phyloP scores from a whole-genome alignment of 2,888 invertebrate genomes.

The Dioctria linearis region DNA sequence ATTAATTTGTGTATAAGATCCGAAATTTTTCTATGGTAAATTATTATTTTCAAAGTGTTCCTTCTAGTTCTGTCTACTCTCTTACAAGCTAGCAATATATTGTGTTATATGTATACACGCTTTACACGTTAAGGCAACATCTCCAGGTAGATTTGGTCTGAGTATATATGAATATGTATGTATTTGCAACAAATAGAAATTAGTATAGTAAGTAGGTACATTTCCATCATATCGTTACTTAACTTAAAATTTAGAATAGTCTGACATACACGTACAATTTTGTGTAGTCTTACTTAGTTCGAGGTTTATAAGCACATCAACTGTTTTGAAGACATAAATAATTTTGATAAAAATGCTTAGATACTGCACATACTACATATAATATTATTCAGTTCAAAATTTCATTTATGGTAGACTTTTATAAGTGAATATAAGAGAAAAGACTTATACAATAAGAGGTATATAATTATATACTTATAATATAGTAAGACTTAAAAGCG shows the following conservation, averaged over 20 bases:
- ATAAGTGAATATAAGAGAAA: background rate
- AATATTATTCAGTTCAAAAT: background rate
- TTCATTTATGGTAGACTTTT: background rate
- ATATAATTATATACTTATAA: background rate
- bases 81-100: background rate
- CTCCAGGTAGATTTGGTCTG: background rate
- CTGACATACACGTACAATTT: too few species aligned
- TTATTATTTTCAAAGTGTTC: background rate
- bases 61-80: background rate
- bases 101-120: background rate
- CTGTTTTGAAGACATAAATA: too few species aligned
- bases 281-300: too few species aligned
- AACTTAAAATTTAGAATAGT: too few species aligned
- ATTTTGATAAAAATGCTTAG: too few species aligned
- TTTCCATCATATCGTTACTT: too few species aligned
- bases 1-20: background rate
- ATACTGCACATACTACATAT: too few species aligned
- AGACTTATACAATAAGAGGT: slow-evolving; percentile 2
- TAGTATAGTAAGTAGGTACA: too few species aligned
- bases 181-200: too few species aligned
- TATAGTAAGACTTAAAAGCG: background rate
- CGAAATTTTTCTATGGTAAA: background rate
- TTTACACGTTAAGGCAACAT: background rate
- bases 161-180: too few species aligned
- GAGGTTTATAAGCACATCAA: too few species aligned